These are phyloP conservation scores for Melanotaenia pygmaea DNA, from an alignment of 2,797 vertebrate species.

Conservation along the genomic window DNA sequence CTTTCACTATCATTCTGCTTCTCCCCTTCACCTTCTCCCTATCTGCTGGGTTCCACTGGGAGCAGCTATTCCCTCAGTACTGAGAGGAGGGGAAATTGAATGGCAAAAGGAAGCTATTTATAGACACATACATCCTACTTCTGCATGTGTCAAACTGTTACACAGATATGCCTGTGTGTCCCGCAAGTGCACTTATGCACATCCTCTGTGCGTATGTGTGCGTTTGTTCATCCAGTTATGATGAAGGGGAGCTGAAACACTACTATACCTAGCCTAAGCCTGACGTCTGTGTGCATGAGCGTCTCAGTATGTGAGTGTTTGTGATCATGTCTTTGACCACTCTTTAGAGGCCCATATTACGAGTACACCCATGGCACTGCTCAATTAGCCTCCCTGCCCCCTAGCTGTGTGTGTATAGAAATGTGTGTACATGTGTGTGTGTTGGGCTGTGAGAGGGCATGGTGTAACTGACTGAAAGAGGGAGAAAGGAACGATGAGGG, in stretches of 20 bases:
- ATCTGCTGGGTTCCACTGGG: conserved; percentile 32
- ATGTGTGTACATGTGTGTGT: conserved; percentile 2
- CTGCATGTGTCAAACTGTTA: conserved; percentile 17
- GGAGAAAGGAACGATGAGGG: background rate
- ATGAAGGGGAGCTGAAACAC: background rate
- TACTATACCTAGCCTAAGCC: conserved; percentile 1
- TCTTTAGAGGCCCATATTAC: conserved; percentile 51
- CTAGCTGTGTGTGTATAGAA: conserved; percentile 1
- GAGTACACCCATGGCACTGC: conserved; percentile 57
- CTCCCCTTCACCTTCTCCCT: conserved; percentile 34
- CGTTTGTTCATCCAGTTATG: conserved; percentile 3
- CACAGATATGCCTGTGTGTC: background rate
- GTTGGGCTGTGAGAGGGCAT: conserved; percentile 1
- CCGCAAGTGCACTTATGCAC: background rate
- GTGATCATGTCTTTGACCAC: conserved; percentile 29
- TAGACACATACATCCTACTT: conserved; percentile 36
- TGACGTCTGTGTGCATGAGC: conserved; percentile 11
- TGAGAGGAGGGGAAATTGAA: conserved; percentile 17
- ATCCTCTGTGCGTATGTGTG: background rate
- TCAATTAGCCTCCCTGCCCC: conserved; percentile 69
- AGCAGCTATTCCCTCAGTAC: conserved; percentile 27
- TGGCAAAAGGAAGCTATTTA: conserved; percentile 37
- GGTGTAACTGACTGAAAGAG: conserved; percentile 27
- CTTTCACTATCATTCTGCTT: conserved; percentile 7
- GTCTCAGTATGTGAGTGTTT: conserved; percentile 7